phyloP scores from a whole-genome alignment of 1,140 invertebrate genomes.

The Brachionus calyciflorus region DNA sequence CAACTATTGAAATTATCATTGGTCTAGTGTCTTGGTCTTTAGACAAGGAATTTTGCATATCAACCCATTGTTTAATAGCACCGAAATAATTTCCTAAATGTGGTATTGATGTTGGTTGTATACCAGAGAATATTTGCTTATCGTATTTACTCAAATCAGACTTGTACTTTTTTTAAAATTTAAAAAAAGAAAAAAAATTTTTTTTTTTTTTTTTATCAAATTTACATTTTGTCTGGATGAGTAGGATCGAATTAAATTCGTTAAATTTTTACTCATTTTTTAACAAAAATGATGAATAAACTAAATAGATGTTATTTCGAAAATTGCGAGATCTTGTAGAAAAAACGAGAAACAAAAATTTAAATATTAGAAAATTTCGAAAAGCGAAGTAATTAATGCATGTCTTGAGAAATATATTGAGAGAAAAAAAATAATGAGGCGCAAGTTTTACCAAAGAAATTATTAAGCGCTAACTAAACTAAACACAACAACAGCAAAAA shows the following conservation, averaged over 20 bases:
- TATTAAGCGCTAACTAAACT: neutral
- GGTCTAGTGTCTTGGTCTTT: slow-evolving; percentile 49
- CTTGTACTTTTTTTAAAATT: too few species aligned
- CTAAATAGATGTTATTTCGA: too few species aligned
- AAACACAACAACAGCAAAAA: too few species aligned
- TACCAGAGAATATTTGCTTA: slow-evolving; percentile 74
- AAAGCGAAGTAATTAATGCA: slow-evolving; percentile 30
- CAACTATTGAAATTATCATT: slow-evolving; percentile 73
- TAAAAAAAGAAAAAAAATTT: neutral
- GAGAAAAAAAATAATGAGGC: neutral
- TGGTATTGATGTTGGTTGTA: slow-evolving; percentile 88
- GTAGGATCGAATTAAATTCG: slow-evolving; percentile 67
- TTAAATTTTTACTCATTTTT: neutral
- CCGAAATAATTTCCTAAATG: slow-evolving; percentile 97
- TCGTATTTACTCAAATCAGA: neutral
- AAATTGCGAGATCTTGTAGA: slow-evolving; percentile 11
- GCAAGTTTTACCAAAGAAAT: neutral
- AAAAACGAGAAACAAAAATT: neutral
- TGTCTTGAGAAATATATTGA: neutral
- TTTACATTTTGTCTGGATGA: neutral
- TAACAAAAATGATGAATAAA: too few species aligned
- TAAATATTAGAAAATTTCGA: neutral
- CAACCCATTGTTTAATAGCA: slow-evolving; percentile 79
- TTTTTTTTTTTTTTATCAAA: neutral
- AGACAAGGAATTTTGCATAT: slow-evolving; percentile 73